These are phyloP conservation scores for Trissolcus brochymenae DNA, from an alignment of 2,888 invertebrate species.

Conservation along the genomic window DNA sequence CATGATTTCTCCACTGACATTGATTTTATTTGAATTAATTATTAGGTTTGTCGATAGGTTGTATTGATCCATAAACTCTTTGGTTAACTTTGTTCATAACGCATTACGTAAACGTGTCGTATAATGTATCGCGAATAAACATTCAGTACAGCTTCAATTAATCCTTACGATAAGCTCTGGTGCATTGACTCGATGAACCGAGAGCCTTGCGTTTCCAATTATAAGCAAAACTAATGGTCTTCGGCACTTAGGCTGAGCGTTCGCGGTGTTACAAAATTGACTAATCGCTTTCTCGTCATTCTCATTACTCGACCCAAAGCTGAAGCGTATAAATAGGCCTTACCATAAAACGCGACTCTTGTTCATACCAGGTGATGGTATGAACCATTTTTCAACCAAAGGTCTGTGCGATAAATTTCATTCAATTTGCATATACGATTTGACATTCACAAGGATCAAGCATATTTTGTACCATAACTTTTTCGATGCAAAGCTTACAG, in stretches of 20 bases:
- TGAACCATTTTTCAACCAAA: slow-evolving; percentile 10
- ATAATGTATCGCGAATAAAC: slow-evolving; percentile 23
- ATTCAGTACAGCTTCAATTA: slow-evolving; percentile 24
- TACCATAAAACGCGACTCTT: slow-evolving; percentile 20
- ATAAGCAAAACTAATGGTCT: slow-evolving; percentile 41
- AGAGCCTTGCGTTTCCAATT: slow-evolving; percentile 34
- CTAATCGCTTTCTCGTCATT: slow-evolving; percentile 38
- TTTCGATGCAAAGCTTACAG: slow-evolving; percentile 40
- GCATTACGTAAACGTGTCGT: slow-evolving; percentile 27
- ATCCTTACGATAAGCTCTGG: slow-evolving; percentile 25
- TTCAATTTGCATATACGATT: slow-evolving; percentile 39
- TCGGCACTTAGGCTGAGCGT: slow-evolving; percentile 25
- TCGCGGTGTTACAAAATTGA: slow-evolving; percentile 21
- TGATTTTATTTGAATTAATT: background rate
- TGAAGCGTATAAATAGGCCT: slow-evolving; percentile 18
- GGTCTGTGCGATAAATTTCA: slow-evolving; percentile 38
- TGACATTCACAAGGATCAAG: slow-evolving; percentile 27
- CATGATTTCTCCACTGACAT: too few relatives aligned
- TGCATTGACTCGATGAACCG: slow-evolving; percentile 34
- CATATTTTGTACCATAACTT: slow-evolving; percentile 44
- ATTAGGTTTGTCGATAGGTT: background rate
- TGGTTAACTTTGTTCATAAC: slow-evolving; percentile 25
- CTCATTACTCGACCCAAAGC: slow-evolving; percentile 33
- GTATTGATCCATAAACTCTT: background rate
- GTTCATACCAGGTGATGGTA: slow-evolving; percentile 1